phyloP scores from a whole-genome alignment of 2,888 invertebrate species.

The Thymelicus lineola region DNA sequence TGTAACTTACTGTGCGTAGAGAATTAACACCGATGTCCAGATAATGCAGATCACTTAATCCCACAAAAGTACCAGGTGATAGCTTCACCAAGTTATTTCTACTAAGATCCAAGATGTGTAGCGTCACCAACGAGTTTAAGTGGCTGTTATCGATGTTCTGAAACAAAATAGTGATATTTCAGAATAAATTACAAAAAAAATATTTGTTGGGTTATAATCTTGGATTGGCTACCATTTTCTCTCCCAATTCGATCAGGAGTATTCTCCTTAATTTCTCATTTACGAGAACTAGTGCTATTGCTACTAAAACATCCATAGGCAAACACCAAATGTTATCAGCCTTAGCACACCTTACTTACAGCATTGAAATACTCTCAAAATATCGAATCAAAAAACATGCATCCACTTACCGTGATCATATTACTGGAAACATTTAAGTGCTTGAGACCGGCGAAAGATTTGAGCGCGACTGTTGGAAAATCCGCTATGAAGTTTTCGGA shows the following conservation, averaged over 20 bases:
- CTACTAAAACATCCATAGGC: no score
- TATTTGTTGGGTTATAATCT: no score
- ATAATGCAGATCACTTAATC: conserved; percentile 88
- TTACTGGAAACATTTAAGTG: conserved; percentile 93
- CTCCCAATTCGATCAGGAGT: no score
- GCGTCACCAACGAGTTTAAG: conserved; percentile 86
- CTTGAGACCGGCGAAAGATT: conserved; percentile 88
- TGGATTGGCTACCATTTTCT: no score
- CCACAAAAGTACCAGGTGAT: conserved; percentile 92
- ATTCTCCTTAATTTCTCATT: no score
- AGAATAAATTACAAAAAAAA: no score
- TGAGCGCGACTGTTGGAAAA: conserved; percentile 92
- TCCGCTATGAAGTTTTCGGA: conserved; percentile 94
- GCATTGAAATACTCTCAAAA: no score
- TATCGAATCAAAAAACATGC: not conserved
- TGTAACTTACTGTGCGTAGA: conserved; percentile 89
- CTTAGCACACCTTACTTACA: no score
- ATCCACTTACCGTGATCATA: conserved; percentile 89
- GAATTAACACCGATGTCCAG: conserved; percentile 95
- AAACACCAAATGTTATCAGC: no score
- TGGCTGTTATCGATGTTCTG: conserved; percentile 92
- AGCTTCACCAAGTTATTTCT: conserved; percentile 93
- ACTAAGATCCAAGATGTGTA: conserved; percentile 92
- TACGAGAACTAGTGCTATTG: no score
- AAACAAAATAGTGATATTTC: conserved; percentile 47